Evolutionary conservation across 2,797 vertebrate species (phyloP).

Genomic region (Morus bassanus): DNA sequence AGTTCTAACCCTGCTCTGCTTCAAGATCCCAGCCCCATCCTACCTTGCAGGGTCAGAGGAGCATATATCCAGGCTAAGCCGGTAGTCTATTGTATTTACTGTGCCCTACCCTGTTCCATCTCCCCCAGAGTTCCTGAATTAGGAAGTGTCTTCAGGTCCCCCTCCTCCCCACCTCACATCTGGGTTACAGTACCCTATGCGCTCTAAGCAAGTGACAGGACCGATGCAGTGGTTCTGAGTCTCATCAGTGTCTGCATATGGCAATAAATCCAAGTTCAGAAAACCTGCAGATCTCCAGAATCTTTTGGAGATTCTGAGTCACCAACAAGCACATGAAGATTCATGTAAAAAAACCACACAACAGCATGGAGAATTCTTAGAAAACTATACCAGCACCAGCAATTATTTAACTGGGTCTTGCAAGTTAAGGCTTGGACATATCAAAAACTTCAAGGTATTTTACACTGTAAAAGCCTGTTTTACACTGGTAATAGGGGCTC

Average conservation of each 20-base stretch:
- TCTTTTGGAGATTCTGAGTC: not conserved
- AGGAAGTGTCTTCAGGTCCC: not conserved
- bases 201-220: not conserved
- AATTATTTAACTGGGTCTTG: not conserved
- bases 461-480: constrained; percentile 1
- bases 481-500: constrained; percentile 8
- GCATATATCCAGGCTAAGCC: not conserved
- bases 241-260: not conserved
- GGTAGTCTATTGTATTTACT: not conserved
- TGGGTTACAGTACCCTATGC: not conserved
- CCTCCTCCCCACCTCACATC: not conserved
- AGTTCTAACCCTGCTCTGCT: not conserved
- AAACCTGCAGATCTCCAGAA: not conserved
- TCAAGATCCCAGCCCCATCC: not conserved
- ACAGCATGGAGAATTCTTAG: not conserved
- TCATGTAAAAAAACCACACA: not conserved
- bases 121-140: not conserved
- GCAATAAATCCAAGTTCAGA: not conserved
- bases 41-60: not conserved
- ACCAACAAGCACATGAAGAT: not conserved
- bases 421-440: not conserved
- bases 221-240: not conserved
- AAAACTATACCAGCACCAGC: not conserved
- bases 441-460: constrained; percentile 1
- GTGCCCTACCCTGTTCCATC: not conserved